phyloP scores from a whole-genome alignment of 2,797 vertebrate species.

The Acomys russatus region DNA sequence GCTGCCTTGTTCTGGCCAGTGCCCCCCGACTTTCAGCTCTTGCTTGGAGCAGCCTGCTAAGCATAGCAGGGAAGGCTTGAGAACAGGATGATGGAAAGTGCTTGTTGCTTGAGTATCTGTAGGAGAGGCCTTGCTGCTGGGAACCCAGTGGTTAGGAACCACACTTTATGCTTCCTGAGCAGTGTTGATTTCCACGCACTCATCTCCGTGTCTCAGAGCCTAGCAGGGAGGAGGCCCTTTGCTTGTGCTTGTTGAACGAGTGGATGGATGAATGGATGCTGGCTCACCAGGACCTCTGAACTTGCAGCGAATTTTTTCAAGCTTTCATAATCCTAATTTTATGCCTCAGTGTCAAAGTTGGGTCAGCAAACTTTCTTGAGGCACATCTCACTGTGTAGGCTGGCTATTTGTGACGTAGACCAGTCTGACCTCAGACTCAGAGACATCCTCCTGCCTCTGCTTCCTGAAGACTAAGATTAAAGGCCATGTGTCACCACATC shows the following conservation, averaged over 20 bases:
- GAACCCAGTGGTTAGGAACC: not conserved
- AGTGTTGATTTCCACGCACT: not conserved
- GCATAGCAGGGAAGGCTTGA: not conserved
- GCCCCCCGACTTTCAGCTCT: not conserved
- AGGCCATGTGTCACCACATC: not conserved
- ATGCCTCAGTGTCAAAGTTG: not conserved
- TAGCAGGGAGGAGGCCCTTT: not conserved
- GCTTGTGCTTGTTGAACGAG: not conserved
- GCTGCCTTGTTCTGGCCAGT: not conserved
- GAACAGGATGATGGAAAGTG: not conserved
- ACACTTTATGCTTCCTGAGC: not conserved
- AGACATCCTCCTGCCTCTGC: not conserved
- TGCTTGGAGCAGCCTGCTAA: not conserved
- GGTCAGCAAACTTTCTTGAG: not conserved
- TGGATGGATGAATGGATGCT: not conserved
- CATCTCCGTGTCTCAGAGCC: not conserved
- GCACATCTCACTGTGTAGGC: no score
- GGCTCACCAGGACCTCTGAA: not conserved
- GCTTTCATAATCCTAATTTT: not conserved
- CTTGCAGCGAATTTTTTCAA: not conserved
- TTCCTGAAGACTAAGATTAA: not conserved
- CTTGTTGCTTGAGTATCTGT: not conserved
- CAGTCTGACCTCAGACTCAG: not conserved
- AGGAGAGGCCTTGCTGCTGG: not conserved
- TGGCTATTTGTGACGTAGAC: not conserved